Percentiles rank a stretch among this genome's conserved stretches.
phyloP scores from a whole-genome alignment of 1,140 invertebrate genomes.

The Cardiocondyla obscurior region DNA sequence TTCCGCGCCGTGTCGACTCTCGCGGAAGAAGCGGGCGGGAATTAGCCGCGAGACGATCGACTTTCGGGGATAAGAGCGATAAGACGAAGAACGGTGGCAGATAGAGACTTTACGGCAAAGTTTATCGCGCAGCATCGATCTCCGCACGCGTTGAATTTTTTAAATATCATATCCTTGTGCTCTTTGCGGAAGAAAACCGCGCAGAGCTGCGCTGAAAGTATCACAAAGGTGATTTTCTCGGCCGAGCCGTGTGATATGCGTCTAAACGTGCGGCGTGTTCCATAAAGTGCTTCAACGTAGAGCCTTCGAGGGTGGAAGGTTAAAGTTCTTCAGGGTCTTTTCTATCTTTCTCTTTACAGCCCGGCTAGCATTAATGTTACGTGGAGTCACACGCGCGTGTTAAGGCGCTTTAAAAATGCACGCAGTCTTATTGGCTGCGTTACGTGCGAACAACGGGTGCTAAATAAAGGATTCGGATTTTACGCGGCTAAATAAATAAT shows the following conservation, averaged over 20 bases:
- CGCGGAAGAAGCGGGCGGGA: too few relatives aligned
- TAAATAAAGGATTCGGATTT: conserved; percentile 1
- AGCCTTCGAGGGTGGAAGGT: conserved; percentile 16
- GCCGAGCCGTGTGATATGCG: background rate
- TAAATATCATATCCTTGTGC: background rate
- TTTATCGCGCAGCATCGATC: background rate
- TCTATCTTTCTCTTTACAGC: conserved; percentile 18
- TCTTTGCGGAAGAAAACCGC: background rate
- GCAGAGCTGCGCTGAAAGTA: background rate
- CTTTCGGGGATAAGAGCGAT: background rate
- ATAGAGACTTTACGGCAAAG: background rate
- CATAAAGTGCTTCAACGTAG: conserved; percentile 4
- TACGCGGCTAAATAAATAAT: background rate
- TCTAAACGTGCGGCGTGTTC: background rate
- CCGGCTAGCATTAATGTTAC: conserved; percentile 9
- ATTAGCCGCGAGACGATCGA: background rate
- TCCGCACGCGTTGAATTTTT: background rate
- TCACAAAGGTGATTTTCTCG: background rate
- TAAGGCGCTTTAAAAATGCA: conserved; percentile 12
- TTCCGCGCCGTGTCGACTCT: background rate
- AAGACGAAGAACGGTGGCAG: background rate
- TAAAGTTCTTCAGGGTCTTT: conserved; percentile 32
- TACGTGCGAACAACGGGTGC: background rate
- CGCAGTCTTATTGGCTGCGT: background rate
- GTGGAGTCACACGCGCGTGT: background rate